Percentiles rank a stretch among this genome's conserved stretches.
Conservation (phyloP, 2,888 invertebrate species). For the Acleris sparsana region DNA sequence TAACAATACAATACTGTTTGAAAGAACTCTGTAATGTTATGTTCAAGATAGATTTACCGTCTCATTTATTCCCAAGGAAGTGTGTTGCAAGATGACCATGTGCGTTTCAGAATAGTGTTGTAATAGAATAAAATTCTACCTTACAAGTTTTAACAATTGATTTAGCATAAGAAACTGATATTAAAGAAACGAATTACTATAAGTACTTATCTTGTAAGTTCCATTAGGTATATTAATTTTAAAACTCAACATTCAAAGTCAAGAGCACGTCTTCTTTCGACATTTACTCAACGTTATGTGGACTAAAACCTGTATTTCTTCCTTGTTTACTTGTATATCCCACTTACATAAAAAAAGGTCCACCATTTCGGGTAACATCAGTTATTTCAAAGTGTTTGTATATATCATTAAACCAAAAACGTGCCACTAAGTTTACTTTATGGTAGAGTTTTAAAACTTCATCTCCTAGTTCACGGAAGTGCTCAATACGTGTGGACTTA, state of each 20-base stretch:
- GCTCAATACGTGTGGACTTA: slow-evolving; percentile 1
- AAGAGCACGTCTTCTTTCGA: too few relatives aligned
- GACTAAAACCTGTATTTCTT: too few relatives aligned
- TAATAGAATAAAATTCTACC: slow-evolving; percentile 45
- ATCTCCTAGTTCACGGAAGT: slow-evolving; percentile 1
- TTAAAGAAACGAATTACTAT: slow-evolving; percentile 73
- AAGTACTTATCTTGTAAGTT: slow-evolving; percentile 42
- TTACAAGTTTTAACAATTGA: slow-evolving; percentile 13
- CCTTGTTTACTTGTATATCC: too few relatives aligned
- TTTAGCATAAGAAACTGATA: slow-evolving; percentile 47
- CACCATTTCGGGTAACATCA: too few relatives aligned
- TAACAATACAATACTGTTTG: slow-evolving; percentile 5
- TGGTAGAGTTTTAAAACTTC: slow-evolving; percentile 1
- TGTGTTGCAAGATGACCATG: slow-evolving; percentile 68
- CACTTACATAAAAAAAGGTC: too few relatives aligned
- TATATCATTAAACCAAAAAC: too few relatives aligned
- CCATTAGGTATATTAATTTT: slow-evolving; percentile 27
- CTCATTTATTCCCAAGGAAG: slow-evolving; percentile 50
- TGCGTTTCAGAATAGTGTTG: slow-evolving; percentile 44
- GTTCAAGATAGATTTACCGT: slow-evolving; percentile 43
- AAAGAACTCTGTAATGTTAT: slow-evolving; percentile 30
- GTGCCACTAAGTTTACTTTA: background rate
- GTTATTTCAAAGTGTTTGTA: too few relatives aligned
- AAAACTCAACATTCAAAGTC: background rate
- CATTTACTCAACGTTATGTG: too few relatives aligned